Evolutionary conservation across 92 coral and sea anemone species (phyloP), one percentile per base, ranked within the genome.

Genomic region (Paragorgia papillata): DNA sequence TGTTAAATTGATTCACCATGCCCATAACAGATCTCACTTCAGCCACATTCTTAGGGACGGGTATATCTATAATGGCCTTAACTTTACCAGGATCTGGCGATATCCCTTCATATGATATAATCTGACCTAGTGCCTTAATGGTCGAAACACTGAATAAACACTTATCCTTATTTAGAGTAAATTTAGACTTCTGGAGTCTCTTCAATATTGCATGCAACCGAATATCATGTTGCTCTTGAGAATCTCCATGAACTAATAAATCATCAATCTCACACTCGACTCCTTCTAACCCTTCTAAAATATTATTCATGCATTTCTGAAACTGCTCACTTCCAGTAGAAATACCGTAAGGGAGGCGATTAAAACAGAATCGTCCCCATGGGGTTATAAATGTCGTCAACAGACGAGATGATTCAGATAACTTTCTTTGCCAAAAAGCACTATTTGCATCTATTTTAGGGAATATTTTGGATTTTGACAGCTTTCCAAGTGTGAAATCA

Each of bases 341-440:
- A 2, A 83, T 83, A 12, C 88, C 91, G 40, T 79, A 83, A 12
- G 88, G 91, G 55, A 87, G 73, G 27, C 69, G 77, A 17, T 79
- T 87, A 37, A 79, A 87, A 59, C 74, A 79, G 21, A 54, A 83
- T 29, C 76, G 80, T 35, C 85, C 91, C 83, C 82, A 83, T 0
- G 85, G 90, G 3, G 87, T 83, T 2, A 87, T 83, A 30, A 83
- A 87, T 35, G 82, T 83, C 25, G 57, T 83, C 73, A 82, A 60
- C 14, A 60, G 84, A 41, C 44, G 74, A 34, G 83, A 85, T 14
- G 24, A 35, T 53, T 83, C 85, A 21, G 82, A 9, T 40, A 82
- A 35, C 62, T 60, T 83, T 58, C 83, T 86, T 46, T 62, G 82
- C 87, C 87, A 86, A 49, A 86, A 86, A 10, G 75, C 84, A 14